Percentiles rank a stretch among this genome's conserved stretches.
Evolutionary conservation across 2,113 vertebrate genomes (phyloP).

Genomic region (Oriolus oriolus): DNA sequence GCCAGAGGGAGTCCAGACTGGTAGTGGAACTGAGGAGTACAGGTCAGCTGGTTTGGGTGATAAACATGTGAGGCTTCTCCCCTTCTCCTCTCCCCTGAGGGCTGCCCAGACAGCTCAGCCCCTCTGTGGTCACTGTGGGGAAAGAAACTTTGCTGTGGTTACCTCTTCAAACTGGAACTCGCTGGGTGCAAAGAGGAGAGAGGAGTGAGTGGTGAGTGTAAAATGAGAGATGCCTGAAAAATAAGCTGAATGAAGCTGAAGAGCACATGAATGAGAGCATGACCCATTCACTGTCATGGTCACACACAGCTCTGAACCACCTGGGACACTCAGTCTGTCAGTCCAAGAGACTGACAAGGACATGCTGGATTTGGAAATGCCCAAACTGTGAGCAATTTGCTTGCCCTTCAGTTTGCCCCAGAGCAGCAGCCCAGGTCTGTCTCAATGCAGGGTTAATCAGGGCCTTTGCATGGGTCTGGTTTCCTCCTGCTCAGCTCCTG

Average conservation of each 20-base stretch:
- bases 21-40: background rate
- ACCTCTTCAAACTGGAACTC: background rate
- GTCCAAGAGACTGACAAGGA: conserved; percentile 19
- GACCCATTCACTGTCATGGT: background rate
- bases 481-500: conserved; percentile 42
- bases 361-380: background rate
- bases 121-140: background rate
- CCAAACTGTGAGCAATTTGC: background rate
- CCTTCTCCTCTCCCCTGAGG: background rate
- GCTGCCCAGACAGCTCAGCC: background rate
- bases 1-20: background rate
- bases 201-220: background rate
- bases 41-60: background rate
- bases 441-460: background rate
- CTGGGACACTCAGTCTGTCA: background rate
- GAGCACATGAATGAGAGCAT: conserved; percentile 1
- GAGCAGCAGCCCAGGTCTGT: background rate
- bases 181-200: background rate
- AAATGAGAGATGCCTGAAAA: background rate
- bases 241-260: conserved; percentile 6
- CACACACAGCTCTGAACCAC: background rate
- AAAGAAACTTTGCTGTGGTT: background rate
- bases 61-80: background rate
- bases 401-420: background rate
- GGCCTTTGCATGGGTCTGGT: background rate